Conservation (phyloP, 2,113 vertebrate species). For the Heterotis niloticus region DNA sequence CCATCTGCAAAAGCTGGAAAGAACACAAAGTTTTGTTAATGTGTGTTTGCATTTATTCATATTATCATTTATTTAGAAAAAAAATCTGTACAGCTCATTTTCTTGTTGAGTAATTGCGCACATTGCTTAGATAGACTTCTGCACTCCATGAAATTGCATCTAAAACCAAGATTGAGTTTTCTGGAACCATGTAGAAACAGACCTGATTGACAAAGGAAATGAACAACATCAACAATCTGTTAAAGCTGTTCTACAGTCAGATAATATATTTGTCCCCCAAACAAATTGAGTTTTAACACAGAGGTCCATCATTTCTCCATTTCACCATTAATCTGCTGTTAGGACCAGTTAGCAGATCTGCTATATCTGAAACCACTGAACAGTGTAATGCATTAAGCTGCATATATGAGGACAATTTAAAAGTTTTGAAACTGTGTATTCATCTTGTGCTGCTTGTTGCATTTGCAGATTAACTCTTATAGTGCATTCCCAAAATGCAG, state of each 20-base stretch:
- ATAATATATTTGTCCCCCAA: constrained; percentile 6
- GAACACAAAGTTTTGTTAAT: not conserved
- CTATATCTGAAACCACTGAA: constrained; percentile 21
- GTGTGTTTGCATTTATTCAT: constrained; percentile 3
- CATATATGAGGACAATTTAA: constrained; percentile 6
- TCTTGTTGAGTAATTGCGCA: not conserved
- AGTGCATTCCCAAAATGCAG: not conserved
- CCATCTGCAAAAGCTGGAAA: not conserved
- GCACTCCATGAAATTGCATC: constrained; percentile 4
- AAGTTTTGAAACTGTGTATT: constrained; percentile 1
- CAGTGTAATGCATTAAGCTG: constrained; percentile 22
- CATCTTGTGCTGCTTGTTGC: not conserved
- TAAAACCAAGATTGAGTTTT: not conserved
- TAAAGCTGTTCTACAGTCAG: not conserved
- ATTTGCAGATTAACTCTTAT: not conserved
- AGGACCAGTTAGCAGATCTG: constrained; percentile 21
- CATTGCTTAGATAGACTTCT: not conserved
- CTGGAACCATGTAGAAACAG: not conserved
- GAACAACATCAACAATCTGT: not conserved
- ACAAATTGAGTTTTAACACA: constrained; percentile 12
- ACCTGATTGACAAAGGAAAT: constrained; percentile 16
- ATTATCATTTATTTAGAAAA: constrained; percentile 6
- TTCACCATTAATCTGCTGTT: constrained; percentile 1
- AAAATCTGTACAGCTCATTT: not conserved
- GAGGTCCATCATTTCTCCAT: constrained; percentile 1